A percentile compares a stretch with the other conserved stretches of the same genome.
Conservation (phyloP, 2,797 vertebrate species). For the Phalanger gymnotis region DNA sequence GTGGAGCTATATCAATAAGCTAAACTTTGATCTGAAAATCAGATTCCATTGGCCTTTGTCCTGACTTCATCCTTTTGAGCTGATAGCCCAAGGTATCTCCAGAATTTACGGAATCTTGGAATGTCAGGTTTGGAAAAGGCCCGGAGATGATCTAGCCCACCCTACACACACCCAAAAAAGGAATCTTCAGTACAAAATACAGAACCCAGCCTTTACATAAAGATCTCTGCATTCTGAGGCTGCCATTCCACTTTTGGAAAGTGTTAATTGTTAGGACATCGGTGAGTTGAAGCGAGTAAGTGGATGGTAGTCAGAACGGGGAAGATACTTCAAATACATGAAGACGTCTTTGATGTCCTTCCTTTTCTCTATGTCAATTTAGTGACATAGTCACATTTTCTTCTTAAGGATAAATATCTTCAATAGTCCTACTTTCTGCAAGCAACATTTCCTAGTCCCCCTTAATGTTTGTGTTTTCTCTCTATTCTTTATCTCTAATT, state of each 20-base stretch:
- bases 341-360: neutral
- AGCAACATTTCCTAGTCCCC: neutral
- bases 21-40: neutral
- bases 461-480: neutral
- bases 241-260: neutral
- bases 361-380: neutral
- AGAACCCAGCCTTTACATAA: neutral
- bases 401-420: neutral
- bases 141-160: neutral
- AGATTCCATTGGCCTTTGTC: neutral
- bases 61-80: neutral
- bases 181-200: neutral
- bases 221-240: neutral
- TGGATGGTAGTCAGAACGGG: neutral
- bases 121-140: neutral
- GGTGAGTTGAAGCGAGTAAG: neutral
- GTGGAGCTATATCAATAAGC: neutral
- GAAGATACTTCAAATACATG: neutral
- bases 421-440: neutral
- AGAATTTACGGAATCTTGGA: neutral
- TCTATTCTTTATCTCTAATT: neutral
- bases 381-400: too few relatives aligned
- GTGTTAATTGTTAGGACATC: neutral
- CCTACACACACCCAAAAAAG: neutral
- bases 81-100: neutral